Evolutionary conservation across 2,888 invertebrate species (phyloP), one percentile per base, ranked within the genome.

Genomic region (Aphodius granarius): DNA sequence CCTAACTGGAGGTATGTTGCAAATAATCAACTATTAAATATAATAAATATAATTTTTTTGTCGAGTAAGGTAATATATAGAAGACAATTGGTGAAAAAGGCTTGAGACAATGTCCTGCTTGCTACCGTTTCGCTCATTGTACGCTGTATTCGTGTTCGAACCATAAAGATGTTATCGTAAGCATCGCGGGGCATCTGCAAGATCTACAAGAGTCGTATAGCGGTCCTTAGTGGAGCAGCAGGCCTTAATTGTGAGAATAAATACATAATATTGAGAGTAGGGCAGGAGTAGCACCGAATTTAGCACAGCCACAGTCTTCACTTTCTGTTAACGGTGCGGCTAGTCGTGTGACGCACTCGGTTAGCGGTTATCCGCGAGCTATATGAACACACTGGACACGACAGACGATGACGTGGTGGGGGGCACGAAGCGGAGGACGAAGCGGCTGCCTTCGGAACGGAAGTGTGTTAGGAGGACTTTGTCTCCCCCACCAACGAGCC

Each of bases 391-490:
- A 6, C 5, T 16, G 18, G 65, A 19, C 13, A 16, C n/a, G 17
- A 6, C 17, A 65, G 68, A 68, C 68, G 68, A 20, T n/a, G 68
- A n/a, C 20, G 64, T 72, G 66, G 78, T 76, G 75, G 72, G 74
- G 75, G 76, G 77, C 23, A 64, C 76, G 63, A 43, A 43, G 43
- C 13, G 19, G 66, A 65, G 18, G 19, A 6, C 17, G 17, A 15
- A 65, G 66, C 19, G 9, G 17, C 18, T 65, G 43, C 43, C 43
- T 20, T 68, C 21, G 70, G 81, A 81, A 79, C 81, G 81, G 81
- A 83, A 83, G 83, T 83, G 81, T 83, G 83, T 83, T 82, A 83
- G 78, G 81, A 83, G 80, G 81, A 81, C 78, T 73, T n/a, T n/a
- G n/a, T n/a, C n/a, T 76, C 78, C 72, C 80, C 78, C 79, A 75